A percentile compares a stretch with the other conserved stretches of the same genome.
These are phyloP conservation scores for Asobara japonica DNA, from an alignment of 1,140 invertebrate genomes.

Conservation along the genomic window DNA sequence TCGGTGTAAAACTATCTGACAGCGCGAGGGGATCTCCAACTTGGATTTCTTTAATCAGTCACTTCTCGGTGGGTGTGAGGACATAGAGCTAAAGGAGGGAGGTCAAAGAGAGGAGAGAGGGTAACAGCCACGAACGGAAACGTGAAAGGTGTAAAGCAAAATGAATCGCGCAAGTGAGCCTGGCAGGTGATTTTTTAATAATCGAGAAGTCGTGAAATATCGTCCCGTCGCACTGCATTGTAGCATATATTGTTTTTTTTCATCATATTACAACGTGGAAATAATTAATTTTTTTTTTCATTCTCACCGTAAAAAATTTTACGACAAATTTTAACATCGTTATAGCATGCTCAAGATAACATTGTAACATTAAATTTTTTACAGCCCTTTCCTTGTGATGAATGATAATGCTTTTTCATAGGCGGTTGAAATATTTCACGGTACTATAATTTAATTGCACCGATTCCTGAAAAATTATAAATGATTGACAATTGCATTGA, in stretches of 20 bases:
- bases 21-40: slow-evolving; percentile 42
- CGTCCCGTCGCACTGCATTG: neutral
- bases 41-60: slow-evolving; percentile 59
- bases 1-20: slow-evolving; percentile 22
- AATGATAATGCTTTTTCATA: neutral
- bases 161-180: slow-evolving; percentile 53
- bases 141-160: slow-evolving; percentile 37
- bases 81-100: neutral
- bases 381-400: neutral
- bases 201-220: slow-evolving; percentile 31
- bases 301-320: neutral
- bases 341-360: neutral
- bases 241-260: neutral
- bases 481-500: neutral
- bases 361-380: neutral
- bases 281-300: neutral
- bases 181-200: slow-evolving; percentile 54
- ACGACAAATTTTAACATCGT: neutral
- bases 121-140: slow-evolving; percentile 23
- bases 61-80: slow-evolving; percentile 31
- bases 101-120: slow-evolving; percentile 28
- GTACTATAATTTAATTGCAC: neutral
- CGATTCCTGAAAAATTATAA: neutral
- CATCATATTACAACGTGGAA: neutral
- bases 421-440: neutral